Conservation (phyloP, 2,797 vertebrate genomes). For the Melanotaenia trifasciata region DNA sequence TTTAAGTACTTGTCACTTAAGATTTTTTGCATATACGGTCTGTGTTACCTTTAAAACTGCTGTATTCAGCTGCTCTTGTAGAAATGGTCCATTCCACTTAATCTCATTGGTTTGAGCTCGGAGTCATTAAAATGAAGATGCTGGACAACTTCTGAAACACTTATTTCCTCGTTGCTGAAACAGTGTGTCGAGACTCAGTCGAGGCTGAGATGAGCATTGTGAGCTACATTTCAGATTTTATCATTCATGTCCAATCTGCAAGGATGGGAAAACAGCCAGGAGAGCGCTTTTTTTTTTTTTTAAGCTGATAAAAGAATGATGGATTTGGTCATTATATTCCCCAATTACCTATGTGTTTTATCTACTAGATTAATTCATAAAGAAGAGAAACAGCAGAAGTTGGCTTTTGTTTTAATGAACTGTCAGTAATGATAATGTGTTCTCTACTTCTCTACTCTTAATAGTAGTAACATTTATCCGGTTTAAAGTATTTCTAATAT, state of each 20-base stretch:
- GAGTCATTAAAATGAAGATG: slow-evolving; percentile 23
- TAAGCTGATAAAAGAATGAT: slow-evolving; percentile 35
- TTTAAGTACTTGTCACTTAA: too few species aligned
- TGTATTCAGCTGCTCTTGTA: too few species aligned
- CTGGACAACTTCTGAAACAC: slow-evolving; percentile 17
- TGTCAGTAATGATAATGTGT: slow-evolving; percentile 6
- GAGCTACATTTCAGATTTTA: slow-evolving; percentile 39
- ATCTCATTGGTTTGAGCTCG: not conserved
- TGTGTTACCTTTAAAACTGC: too few species aligned
- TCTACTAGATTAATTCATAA: slow-evolving; percentile 74
- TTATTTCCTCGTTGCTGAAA: slow-evolving; percentile 5
- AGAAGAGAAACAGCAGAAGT: slow-evolving; percentile 31
- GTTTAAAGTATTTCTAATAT: not conserved
- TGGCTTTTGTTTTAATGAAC: not conserved
- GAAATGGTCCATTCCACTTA: too few species aligned
- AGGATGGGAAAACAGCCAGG: slow-evolving; percentile 28
- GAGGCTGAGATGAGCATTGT: slow-evolving; percentile 22
- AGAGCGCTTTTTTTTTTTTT: slow-evolving; percentile 9
- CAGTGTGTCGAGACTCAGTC: slow-evolving; percentile 1
- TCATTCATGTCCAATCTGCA: slow-evolving; percentile 37
- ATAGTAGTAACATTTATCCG: not conserved
- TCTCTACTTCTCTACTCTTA: slow-evolving; percentile 22
- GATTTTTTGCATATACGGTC: too few species aligned
- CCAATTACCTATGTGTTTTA: slow-evolving; percentile 67
- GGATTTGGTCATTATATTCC: slow-evolving; percentile 72